Conservation (phyloP, 2,113 vertebrate species). For the Antechinus flavipes region DNA sequence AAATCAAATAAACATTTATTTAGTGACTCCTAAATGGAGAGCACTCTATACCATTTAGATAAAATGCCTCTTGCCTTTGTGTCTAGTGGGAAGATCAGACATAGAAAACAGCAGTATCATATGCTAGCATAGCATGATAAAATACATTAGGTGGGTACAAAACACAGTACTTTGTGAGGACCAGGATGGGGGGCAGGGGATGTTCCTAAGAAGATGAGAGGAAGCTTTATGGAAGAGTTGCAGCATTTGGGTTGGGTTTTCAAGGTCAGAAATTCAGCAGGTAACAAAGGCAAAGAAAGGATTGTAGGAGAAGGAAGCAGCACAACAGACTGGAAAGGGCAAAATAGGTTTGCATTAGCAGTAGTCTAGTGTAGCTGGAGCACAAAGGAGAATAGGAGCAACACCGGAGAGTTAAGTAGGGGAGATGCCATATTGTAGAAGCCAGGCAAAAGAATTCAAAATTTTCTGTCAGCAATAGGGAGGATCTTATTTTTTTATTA, state of each 20-base stretch:
- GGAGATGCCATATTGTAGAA: not conserved
- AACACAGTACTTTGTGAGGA: too few species aligned
- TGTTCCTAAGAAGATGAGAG: too few species aligned
- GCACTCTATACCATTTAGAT: not conserved
- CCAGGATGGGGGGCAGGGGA: not conserved
- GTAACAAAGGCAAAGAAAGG: not conserved
- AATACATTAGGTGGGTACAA: not conserved
- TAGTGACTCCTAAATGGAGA: not conserved
- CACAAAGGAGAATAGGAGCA: not conserved
- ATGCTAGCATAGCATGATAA: too few species aligned
- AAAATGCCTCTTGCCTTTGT: constrained; percentile 12
- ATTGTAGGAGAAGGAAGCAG: not conserved
- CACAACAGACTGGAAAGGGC: too few species aligned
- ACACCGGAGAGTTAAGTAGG: not conserved
- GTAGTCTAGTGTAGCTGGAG: not conserved
- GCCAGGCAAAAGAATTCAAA: not conserved
- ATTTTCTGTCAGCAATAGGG: not conserved
- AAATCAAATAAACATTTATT: not conserved
- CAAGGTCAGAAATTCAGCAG: not conserved
- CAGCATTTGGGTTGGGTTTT: not conserved
- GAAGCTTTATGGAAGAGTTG: not conserved
- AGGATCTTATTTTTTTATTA: not conserved
- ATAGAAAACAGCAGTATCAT: not conserved
- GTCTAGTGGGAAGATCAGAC: not conserved
- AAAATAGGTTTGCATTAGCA: not conserved